These are phyloP conservation scores for Acanthaster planci DNA, from an alignment of 35 echinoderm and acorn worm genomes.

Conservation along the genomic window DNA sequence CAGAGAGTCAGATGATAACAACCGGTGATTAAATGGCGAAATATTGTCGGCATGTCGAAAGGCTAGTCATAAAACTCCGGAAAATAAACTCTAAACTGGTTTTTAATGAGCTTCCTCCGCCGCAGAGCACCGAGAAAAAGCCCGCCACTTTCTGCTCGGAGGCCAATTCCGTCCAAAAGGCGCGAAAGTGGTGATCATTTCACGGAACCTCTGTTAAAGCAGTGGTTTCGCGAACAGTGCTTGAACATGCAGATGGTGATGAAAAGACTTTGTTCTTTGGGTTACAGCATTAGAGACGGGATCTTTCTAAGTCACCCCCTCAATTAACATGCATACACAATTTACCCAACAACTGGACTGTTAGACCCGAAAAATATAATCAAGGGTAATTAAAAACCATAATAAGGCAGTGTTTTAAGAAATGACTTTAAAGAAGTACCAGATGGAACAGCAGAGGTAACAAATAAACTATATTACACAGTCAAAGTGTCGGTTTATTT, in stretches of 20 bases:
- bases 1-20: not conserved
- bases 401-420: too few relatives aligned
- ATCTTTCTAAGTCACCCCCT: too few relatives aligned
- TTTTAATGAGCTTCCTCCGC: slow-evolving; percentile 26
- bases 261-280: not conserved
- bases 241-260: not conserved
- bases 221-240: not conserved
- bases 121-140: slow-evolving; percentile 1
- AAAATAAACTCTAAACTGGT: slow-evolving; percentile 30
- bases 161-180: slow-evolving; percentile 22
- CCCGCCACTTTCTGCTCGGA: not conserved
- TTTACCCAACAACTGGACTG: too few relatives aligned
- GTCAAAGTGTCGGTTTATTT: too few relatives aligned
- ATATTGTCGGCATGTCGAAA: slow-evolving; percentile 14
- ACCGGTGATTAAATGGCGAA: slow-evolving; percentile 25
- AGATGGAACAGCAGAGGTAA: too few relatives aligned
- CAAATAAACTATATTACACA: too few relatives aligned
- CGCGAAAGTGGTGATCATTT: slow-evolving; percentile 21
- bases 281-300: too few relatives aligned
- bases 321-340: too few relatives aligned
- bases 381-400: too few relatives aligned
- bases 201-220: not conserved
- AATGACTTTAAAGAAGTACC: too few relatives aligned
- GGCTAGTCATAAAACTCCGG: slow-evolving; percentile 25
- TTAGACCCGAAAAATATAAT: too few relatives aligned